A percentile compares a stretch with the other conserved stretches of the same genome.
Evolutionary conservation across 2,113 vertebrate species (phyloP).

Genomic region (Corvus cornix): DNA sequence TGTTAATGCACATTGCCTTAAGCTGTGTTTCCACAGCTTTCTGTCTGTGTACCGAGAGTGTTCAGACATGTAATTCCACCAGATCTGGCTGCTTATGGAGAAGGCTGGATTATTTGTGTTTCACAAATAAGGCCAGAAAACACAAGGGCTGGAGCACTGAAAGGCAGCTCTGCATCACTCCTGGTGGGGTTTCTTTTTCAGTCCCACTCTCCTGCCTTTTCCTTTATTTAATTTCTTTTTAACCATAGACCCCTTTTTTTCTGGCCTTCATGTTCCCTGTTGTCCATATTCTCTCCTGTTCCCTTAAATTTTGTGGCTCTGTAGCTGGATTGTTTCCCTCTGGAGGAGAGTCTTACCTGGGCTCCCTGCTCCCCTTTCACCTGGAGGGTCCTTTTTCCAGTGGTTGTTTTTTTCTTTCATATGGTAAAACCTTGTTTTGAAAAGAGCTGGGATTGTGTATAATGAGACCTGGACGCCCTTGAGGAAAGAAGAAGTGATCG

Average conservation of each 20-base stretch:
- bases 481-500: neutral
- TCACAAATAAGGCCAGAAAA: constrained; percentile 56
- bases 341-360: neutral
- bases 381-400: neutral
- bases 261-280: rapidly evolving
- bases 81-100: constrained; percentile 42
- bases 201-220: neutral
- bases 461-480: neutral
- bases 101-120: constrained; percentile 55
- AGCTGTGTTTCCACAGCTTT: constrained; percentile 54
- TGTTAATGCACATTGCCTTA: constrained; percentile 5
- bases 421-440: neutral
- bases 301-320: rapidly evolving
- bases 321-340: neutral
- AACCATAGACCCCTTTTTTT: neutral
- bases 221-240: neutral
- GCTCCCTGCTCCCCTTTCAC: neutral
- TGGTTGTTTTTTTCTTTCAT: rapidly evolving
- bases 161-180: neutral
- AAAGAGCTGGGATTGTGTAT: neutral
- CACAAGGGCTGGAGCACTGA: neutral
- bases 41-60: constrained; percentile 10
- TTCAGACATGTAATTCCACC: constrained; percentile 56
- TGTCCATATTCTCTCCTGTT: neutral
- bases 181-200: neutral